phyloP scores from a whole-genome alignment of 2,888 invertebrate species.

The Labia minor region DNA sequence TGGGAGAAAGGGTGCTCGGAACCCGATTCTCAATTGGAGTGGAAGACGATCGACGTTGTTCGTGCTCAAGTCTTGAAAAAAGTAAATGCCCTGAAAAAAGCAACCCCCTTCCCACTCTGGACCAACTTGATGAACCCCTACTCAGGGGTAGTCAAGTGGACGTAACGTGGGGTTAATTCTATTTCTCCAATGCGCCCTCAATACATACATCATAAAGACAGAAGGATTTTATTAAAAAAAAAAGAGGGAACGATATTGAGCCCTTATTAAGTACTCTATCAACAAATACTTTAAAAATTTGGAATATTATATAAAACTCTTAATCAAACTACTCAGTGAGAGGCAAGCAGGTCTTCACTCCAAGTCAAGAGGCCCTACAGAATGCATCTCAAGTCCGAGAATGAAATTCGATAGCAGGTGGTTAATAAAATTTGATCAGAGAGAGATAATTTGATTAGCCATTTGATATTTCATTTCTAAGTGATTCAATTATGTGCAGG shows the following conservation, averaged over 20 bases:
- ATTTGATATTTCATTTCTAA: too few species aligned
- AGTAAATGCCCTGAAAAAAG: background rate
- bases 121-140: constrained; percentile 2
- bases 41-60: background rate
- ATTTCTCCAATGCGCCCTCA: background rate
- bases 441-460: too few species aligned
- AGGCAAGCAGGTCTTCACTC: too few species aligned
- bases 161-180: constrained; percentile 8
- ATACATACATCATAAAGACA: background rate
- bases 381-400: too few species aligned
- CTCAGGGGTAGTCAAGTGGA: background rate
- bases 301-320: constrained; percentile 1
- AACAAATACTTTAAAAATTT: background rate
- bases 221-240: background rate
- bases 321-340: background rate
- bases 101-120: background rate
- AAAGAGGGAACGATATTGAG: background rate
- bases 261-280: constrained; percentile 9
- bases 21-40: background rate
- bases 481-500: too few species aligned
- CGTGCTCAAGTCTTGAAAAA: background rate
- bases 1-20: too few species aligned
- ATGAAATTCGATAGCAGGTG: too few species aligned
- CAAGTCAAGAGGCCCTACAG: too few species aligned
- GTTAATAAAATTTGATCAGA: too few species aligned